Evolutionary conservation across 2,797 vertebrate genomes (phyloP).

Genomic region (Eulemur albifrons): DNA sequence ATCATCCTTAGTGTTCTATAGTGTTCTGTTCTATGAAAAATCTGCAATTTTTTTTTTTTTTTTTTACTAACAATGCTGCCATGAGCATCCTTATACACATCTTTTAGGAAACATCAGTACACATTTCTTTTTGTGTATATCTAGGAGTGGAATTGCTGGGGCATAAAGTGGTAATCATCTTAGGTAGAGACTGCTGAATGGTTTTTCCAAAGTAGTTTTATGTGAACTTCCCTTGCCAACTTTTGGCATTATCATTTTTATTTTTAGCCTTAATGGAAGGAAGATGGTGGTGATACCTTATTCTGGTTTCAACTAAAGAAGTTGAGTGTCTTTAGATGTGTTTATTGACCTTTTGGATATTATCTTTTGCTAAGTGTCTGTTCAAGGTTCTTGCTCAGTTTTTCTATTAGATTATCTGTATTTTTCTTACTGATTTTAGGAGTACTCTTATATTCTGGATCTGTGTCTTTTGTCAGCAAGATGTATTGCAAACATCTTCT

Average conservation of each 20-base stretch:
- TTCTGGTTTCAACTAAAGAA: not conserved
- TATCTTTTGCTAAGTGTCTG: not conserved
- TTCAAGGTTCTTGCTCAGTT: not conserved
- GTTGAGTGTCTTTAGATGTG: not conserved
- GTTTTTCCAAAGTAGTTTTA: not conserved
- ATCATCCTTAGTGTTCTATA: not conserved
- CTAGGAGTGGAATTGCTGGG: not conserved
- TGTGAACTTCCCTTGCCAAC: not conserved
- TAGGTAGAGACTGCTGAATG: not conserved
- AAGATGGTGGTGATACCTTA: not conserved
- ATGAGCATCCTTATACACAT: not conserved
- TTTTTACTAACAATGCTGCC: not conserved
- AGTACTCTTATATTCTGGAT: not conserved
- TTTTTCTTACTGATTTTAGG: slow-evolving; percentile 8
- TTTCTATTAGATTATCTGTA: not conserved
- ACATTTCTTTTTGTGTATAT: not conserved
- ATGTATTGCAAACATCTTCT: not conserved
- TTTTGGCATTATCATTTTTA: not conserved
- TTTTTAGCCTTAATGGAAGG: not conserved
- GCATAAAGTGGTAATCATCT: not conserved
- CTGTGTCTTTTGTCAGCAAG: not conserved
- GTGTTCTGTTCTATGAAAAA: not conserved
- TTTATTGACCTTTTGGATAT: not conserved
- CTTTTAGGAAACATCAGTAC: not conserved
- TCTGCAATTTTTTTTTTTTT: not conserved